Conservation (phyloP, 2,797 vertebrate species). For the Chiloscyllium punctatum region DNA sequence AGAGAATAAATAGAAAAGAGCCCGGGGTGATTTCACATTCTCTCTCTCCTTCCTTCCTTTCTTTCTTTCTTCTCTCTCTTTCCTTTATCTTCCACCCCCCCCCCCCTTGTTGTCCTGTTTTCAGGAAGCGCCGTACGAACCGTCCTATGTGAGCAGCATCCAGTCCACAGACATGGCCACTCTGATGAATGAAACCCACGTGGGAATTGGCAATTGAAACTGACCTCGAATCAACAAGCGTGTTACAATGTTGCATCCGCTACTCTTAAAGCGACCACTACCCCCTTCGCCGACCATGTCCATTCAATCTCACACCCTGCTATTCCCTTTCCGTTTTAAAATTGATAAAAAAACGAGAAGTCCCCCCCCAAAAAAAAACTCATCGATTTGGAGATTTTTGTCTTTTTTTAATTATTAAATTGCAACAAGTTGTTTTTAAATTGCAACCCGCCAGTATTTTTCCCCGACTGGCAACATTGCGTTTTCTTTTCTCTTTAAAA, state of each 20-base stretch:
- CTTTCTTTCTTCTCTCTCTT: too few species aligned
- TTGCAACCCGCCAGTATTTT: not conserved
- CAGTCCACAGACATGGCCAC: not conserved
- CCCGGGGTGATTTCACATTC: not conserved
- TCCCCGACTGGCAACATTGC: not conserved
- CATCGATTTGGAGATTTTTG: too few species aligned
- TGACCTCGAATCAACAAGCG: constrained; percentile 25
- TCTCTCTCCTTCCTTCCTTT: not conserved
- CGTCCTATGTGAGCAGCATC: not conserved
- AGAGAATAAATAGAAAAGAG: not conserved
- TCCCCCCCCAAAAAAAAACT: too few species aligned
- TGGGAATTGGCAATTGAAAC: not conserved
- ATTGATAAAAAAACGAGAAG: not conserved
- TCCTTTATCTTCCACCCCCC: not conserved
- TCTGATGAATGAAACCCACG: constrained; percentile 7
- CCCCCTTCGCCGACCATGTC: fast-evolving
- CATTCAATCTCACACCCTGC: not conserved
- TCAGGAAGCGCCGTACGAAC: not conserved
- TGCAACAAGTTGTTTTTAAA: constrained; percentile 16
- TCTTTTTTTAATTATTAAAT: not conserved
- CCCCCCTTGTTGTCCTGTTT: not conserved
- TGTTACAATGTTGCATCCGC: not conserved
- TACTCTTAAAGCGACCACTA: not conserved
- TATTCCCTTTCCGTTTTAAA: not conserved
- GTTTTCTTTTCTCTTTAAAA: not conserved